Conservation (phyloP, 2,113 vertebrate genomes). For the Sturnira hondurensis region DNA sequence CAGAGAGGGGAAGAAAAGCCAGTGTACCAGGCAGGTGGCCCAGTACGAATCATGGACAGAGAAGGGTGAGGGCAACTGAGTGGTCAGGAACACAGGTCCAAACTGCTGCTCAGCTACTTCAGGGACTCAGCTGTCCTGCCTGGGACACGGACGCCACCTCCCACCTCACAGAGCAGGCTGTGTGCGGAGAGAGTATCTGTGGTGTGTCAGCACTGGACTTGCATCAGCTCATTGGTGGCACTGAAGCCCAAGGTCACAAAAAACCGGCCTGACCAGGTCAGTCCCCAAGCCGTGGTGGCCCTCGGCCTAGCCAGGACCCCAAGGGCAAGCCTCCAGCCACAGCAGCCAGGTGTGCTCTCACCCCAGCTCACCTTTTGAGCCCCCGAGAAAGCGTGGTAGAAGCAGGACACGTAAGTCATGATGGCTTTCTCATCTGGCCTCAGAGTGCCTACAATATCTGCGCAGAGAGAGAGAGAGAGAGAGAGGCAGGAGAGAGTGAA, state of each 20-base stretch:
- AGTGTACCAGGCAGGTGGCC: accelerated
- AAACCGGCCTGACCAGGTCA: background rate
- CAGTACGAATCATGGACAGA: background rate
- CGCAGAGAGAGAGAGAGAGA: conserved; percentile 73
- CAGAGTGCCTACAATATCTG: conserved; percentile 98
- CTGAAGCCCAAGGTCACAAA: background rate
- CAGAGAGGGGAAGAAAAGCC: background rate
- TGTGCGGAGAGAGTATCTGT: background rate
- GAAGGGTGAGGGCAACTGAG: accelerated
- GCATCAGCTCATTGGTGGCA: accelerated
- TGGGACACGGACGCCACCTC: background rate
- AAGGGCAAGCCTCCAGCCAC: background rate
- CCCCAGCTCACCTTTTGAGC: conserved; percentile 93
- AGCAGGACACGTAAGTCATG: conserved; percentile 99
- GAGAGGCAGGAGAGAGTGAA: conserved; percentile 72
- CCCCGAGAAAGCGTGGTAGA: conserved; percentile 99
- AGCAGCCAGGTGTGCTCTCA: conserved; percentile 14
- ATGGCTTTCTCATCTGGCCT: conserved; percentile 98
- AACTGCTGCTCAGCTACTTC: no score
- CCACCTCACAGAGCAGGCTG: background rate
- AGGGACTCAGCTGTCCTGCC: background rate
- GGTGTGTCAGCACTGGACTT: accelerated
- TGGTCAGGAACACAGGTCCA: accelerated
- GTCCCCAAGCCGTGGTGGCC: background rate
- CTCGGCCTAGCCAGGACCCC: background rate